These are phyloP conservation scores for Bombus impatiens DNA, from an alignment of 1,140 invertebrate genomes.

Conservation along the genomic window DNA sequence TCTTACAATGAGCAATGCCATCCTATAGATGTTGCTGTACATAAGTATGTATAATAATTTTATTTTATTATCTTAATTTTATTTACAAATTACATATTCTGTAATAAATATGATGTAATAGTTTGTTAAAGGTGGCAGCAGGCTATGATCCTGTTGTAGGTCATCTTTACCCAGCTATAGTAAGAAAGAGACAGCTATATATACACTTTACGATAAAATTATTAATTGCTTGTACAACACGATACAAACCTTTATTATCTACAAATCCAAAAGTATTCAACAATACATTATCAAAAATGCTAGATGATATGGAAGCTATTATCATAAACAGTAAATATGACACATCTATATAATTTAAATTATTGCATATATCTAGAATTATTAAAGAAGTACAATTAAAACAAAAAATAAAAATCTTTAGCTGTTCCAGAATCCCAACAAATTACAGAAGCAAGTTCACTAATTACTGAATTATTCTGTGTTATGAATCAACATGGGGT, in stretches of 20 bases:
- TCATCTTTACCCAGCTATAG: conserved; percentile 81
- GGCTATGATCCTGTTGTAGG: conserved; percentile 81
- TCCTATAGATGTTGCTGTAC: conserved; percentile 82
- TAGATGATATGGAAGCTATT: conserved; percentile 85
- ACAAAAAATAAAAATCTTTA: conserved; percentile 60
- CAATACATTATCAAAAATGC: conserved; percentile 82
- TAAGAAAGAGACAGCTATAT: conserved; percentile 84
- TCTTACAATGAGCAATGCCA: conserved; percentile 78
- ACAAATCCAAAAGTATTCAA: conserved; percentile 83
- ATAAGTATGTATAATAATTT: conserved; percentile 78
- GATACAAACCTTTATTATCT: conserved; percentile 82
- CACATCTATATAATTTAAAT: not conserved
- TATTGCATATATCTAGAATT: not conserved
- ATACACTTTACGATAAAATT: conserved; percentile 85
- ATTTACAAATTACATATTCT: conserved; percentile 18
- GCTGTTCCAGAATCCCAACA: conserved; percentile 82
- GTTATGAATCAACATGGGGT: conserved; percentile 80
- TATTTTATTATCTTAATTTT: not conserved
- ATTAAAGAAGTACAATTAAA: conserved; percentile 6
- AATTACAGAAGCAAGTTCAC: conserved; percentile 81
- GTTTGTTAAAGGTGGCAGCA: conserved; percentile 85
- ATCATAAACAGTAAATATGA: conserved; percentile 82
- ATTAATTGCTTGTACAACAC: conserved; percentile 83
- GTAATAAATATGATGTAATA: conserved; percentile 70
- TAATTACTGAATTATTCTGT: conserved; percentile 81